These are phyloP conservation scores for Antigone vipio DNA, from an alignment of 2,113 vertebrate genomes.

Conservation along the genomic window DNA sequence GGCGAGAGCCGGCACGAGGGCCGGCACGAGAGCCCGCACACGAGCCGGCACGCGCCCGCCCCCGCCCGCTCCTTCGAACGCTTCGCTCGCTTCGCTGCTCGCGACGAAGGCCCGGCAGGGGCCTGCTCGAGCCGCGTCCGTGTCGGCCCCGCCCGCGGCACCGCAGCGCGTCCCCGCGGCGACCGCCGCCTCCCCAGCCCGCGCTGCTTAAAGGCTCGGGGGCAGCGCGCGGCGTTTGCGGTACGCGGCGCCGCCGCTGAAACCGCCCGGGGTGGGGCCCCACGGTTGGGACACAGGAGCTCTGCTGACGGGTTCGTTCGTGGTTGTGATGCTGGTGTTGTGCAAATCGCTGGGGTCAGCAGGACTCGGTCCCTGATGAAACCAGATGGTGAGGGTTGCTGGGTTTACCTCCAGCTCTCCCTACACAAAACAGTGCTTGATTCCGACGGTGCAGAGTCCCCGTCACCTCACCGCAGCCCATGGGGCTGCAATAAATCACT, in stretches of 20 bases:
- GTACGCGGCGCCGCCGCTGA: fast-evolving
- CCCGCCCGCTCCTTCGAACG: neutral
- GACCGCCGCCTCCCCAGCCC: neutral
- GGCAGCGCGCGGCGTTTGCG: neutral
- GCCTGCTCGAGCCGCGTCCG: too few relatives aligned
- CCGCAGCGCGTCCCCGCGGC: too few relatives aligned
- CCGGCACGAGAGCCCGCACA: too few relatives aligned
- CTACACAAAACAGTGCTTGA: fast-evolving
- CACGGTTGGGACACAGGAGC: fast-evolving
- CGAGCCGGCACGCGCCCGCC: too few relatives aligned
- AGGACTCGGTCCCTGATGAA: neutral
- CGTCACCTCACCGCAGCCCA: too few relatives aligned
- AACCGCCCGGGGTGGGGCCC: fast-evolving
- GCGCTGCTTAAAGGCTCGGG: neutral
- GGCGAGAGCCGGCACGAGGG: neutral
- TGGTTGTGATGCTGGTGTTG: fast-evolving
- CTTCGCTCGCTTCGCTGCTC: too few relatives aligned
- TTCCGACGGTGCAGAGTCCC: fast-evolving
- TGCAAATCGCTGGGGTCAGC: neutral
- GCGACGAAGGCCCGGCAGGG: too few relatives aligned
- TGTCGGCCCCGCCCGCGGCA: too few relatives aligned
- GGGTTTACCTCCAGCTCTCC: neutral
- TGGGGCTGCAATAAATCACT: neutral
- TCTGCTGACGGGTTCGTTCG: neutral
- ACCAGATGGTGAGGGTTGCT: fast-evolving